Evolutionary conservation across 2,797 vertebrate genomes (phyloP).

Genomic region (Tapera naevia): DNA sequence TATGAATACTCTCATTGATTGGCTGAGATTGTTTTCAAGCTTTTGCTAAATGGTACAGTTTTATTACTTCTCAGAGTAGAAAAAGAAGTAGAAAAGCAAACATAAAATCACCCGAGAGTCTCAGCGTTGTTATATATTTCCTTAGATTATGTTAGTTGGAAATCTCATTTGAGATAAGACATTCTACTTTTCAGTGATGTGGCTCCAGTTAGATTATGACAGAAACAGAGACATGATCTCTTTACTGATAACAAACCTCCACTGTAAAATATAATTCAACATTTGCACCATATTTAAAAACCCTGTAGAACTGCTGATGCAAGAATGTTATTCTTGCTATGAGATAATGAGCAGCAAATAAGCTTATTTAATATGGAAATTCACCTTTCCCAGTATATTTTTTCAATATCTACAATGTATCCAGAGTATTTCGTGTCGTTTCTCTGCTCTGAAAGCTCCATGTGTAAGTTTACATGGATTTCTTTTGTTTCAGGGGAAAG

Average conservation of each 20-base stretch:
- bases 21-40: not conserved
- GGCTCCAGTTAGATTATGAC: not conserved
- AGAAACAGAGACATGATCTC: not conserved
- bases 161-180: not conserved
- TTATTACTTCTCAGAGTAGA: not conserved
- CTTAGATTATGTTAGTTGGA: not conserved
- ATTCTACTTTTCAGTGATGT: not conserved
- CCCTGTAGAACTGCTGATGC: not conserved
- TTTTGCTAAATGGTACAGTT: not conserved
- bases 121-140: not conserved
- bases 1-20: not conserved
- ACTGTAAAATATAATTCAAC: not conserved
- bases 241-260: not conserved
- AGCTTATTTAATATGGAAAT: not conserved
- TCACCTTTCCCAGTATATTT: not conserved
- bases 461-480: not conserved
- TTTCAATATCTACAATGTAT: not conserved
- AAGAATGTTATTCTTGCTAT: not conserved
- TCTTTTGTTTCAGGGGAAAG: not conserved
- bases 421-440: not conserved
- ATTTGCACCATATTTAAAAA: not conserved
- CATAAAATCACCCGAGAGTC: not conserved
- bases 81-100: not conserved
- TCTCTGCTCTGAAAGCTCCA: not conserved
- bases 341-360: not conserved